Conservation (phyloP, 2,888 invertebrate species). For the Exephanes ischioxanthus region DNA sequence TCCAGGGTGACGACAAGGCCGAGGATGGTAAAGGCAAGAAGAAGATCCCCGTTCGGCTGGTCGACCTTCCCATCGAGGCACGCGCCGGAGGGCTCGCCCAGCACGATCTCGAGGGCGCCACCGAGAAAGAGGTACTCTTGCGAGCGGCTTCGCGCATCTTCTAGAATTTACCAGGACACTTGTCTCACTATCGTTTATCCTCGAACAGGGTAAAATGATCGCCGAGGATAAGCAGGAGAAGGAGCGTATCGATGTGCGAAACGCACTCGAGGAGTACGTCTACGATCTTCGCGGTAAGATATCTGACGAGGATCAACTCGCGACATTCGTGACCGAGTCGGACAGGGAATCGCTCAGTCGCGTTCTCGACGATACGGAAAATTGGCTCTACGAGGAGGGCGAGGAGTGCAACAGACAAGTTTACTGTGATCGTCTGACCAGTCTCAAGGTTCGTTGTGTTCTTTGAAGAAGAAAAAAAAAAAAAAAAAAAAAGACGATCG, state of each 20-base stretch:
- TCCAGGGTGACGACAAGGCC: conserved; percentile 83
- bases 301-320: conserved; percentile 90
- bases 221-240: conserved; percentile 96
- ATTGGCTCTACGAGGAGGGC: conserved; percentile 99
- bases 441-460: conserved; percentile 76
- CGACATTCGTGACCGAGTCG: conserved; percentile 90
- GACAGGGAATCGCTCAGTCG: conserved; percentile 89
- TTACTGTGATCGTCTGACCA: conserved; percentile 84
- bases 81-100: conserved; percentile 90
- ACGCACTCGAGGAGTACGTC: conserved; percentile 99
- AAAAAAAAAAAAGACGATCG: background rate
- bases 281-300: conserved; percentile 98
- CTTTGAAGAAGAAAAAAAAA: background rate
- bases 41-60: conserved; percentile 92
- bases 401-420: conserved; percentile 95
- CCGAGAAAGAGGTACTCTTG: conserved; percentile 91
- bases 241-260: conserved; percentile 97
- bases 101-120: conserved; percentile 90
- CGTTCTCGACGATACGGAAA: conserved; percentile 94
- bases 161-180: background rate
- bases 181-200: conserved; percentile 25
- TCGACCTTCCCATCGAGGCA: conserved; percentile 94
- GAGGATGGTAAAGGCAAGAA: conserved; percentile 90
- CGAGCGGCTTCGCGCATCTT: background rate
- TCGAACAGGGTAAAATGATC: conserved; percentile 90